Conservation (phyloP, 2,797 vertebrate genomes). For the Peromyscus nudipes region DNA sequence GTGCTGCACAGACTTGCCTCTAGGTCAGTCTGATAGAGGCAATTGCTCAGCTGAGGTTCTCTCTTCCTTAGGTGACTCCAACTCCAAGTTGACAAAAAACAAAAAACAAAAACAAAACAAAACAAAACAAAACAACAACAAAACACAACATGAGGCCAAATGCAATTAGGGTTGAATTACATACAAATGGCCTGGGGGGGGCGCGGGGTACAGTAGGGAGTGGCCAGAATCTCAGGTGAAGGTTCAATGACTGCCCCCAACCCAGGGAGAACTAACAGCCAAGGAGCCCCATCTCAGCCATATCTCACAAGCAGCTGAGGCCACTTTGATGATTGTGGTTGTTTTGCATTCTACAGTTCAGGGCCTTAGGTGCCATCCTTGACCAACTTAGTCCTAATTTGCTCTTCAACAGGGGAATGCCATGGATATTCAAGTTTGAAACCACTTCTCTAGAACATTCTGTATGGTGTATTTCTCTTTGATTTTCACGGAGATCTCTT, state of each 20-base stretch:
- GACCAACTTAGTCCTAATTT: not conserved
- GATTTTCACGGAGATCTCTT: not conserved
- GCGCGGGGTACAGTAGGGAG: no score
- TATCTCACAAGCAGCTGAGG: not conserved
- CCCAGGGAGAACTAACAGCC: not conserved
- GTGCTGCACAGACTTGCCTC: not conserved
- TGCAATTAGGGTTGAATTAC: not conserved
- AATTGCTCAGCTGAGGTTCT: not conserved
- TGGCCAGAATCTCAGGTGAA: not conserved
- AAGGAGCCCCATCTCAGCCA: not conserved
- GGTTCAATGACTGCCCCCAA: no score
- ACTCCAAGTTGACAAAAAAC: not conserved
- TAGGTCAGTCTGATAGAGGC: not conserved
- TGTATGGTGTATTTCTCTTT: not conserved
- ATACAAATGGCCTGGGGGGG: not conserved
- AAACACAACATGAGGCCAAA: not conserved
- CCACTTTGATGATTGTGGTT: not conserved
- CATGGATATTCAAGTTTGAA: not conserved
- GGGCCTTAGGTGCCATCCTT: not conserved
- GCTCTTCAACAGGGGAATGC: not conserved
- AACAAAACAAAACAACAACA: not conserved
- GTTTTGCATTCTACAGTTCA: not conserved
- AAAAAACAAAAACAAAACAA: not conserved
- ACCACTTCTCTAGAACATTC: not conserved
- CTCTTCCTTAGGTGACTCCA: not conserved